Conservation (phyloP, 2,797 vertebrate species). For the Clarias pachynema region DNA sequence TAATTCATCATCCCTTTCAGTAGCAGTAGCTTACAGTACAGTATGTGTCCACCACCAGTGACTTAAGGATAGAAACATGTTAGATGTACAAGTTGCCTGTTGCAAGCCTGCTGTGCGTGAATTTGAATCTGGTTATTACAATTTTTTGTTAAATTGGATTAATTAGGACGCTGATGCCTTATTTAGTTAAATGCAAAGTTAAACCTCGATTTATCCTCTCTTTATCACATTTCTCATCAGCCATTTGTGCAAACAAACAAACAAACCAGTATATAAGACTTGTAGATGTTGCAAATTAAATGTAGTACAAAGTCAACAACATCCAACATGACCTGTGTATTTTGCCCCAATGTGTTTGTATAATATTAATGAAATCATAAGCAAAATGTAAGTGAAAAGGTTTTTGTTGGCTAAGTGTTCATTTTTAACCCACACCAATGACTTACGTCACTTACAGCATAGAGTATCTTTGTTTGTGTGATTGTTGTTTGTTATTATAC, state of each 20-base stretch:
- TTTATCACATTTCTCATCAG: neutral
- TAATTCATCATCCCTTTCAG: neutral
- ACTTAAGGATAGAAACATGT: neutral
- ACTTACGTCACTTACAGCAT: neutral
- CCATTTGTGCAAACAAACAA: neutral
- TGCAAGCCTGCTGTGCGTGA: neutral
- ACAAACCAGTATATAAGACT: neutral
- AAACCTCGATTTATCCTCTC: neutral
- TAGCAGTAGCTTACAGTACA: slow-evolving; percentile 9
- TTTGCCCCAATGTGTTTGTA: neutral
- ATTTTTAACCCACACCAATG: neutral
- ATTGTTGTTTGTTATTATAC: slow-evolving; percentile 14
- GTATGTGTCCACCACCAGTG: neutral
- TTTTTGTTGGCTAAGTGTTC: neutral
- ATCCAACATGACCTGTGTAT: neutral
- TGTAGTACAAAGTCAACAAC: neutral
- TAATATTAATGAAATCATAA: neutral
- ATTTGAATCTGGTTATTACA: neutral
- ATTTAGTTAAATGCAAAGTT: neutral
- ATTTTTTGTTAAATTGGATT: neutral
- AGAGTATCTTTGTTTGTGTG: slow-evolving; percentile 8
- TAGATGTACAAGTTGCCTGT: neutral
- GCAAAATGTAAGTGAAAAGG: neutral
- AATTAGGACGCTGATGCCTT: neutral
- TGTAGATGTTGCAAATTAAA: neutral